Base-by-base conservation (phyloP, 2,113 vertebrate species). In the Sprattus sprattus region DNA sequence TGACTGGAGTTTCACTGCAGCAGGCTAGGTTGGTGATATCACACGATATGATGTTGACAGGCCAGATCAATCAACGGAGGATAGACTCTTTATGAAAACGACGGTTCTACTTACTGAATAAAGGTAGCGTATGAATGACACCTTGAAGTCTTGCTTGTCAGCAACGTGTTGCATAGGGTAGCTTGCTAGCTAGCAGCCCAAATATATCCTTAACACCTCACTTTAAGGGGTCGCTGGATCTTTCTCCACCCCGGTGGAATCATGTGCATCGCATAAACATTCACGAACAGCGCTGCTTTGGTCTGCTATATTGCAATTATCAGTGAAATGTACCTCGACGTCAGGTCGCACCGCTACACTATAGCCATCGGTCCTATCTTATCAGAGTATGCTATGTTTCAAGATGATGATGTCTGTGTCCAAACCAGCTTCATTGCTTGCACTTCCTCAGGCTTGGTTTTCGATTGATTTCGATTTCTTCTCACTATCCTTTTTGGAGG, bases 141-240 rank as follows among this genome's bases (percentile, higher is more conserved):
- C 82, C 86, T 25, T 90, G 89, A 86, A 87, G 88, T 86, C 86
- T 91, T 81, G 89, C 84, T 87, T 86, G 89, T 82, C 71, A 89
- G 87, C 93, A 94, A 95, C 94, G 92, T 95, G 94, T 95, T 95
- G 95, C 94, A 89, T 87, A 50, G 46, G 85, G 54, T 85, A n/a
- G n/a, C 45, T 81, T 85, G 81, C n/a, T 75, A 82, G 28, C 49
- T 82, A 67, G 80, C 88, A 78, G 25, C 71, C 28, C 71, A 39
- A 75, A 78, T 88, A 86, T 28, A 78, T 78, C 71, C 32, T 13
- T 32, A 8, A 25, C 28, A 78, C 28, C 71, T 39, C 28, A 28
- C 71, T 54, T 4, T 64, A 28, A 78, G 44, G 71, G 44, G 71
- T 78, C 71, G 71, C 71, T 39, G 28, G 71, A 78, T 32, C 15